These are phyloP conservation scores for Subacronicta megacephala DNA, from an alignment of 2,888 invertebrate species.

Conservation along the genomic window DNA sequence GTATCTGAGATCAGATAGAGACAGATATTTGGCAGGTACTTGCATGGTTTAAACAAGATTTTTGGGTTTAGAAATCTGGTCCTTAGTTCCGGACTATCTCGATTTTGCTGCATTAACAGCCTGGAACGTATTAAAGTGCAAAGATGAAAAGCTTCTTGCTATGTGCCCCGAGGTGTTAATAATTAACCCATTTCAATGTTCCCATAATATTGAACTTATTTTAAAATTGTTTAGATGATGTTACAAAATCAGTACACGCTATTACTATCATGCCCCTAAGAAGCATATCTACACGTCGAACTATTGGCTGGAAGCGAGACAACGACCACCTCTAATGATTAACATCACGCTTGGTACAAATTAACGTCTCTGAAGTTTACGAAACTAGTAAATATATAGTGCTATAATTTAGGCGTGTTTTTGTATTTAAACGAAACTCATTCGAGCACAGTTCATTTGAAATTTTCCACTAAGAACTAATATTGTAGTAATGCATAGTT, in stretches of 20 bases:
- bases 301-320: constrained; percentile 40
- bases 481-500: no score
- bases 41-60: no score
- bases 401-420: neutral
- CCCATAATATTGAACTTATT: neutral
- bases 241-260: constrained; percentile 45
- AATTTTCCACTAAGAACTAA: no score
- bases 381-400: neutral
- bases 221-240: neutral
- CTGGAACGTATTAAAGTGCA: neutral
- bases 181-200: neutral
- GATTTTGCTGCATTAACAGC: neutral
- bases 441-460: no score
- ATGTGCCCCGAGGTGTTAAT: neutral
- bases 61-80: neutral
- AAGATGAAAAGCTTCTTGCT: neutral
- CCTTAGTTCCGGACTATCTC: neutral
- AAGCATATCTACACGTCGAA: constrained; percentile 56
- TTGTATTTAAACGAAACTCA: no score
- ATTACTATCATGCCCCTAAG: constrained; percentile 29
- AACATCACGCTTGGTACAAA: constrained; percentile 42
- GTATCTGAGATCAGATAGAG: no score
- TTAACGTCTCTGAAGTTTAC: constrained; percentile 8
- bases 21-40: no score
- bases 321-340: constrained; percentile 38